Percentiles rank a stretch among this genome's conserved stretches.
phyloP scores from a whole-genome alignment of 2,113 vertebrate species.

The Holacanthus passer region DNA sequence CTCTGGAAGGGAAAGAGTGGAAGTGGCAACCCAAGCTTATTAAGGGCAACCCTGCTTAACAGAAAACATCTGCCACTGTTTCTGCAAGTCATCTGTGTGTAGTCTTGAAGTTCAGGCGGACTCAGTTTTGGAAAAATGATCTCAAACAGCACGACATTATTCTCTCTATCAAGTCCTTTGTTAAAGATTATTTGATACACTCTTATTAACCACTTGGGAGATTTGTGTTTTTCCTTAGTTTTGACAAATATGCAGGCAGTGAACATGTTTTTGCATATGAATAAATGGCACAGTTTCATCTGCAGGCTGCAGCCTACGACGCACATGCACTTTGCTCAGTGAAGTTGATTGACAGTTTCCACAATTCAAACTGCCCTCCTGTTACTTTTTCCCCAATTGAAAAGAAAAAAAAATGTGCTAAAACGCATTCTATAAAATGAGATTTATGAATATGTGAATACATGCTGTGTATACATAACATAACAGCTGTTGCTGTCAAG shows the following conservation, averaged over 20 bases:
- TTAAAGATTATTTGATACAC: background rate
- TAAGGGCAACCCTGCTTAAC: slow-evolving; percentile 57
- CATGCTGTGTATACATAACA: slow-evolving; percentile 46
- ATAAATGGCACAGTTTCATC: background rate
- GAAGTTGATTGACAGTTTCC: slow-evolving; percentile 28
- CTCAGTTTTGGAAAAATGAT: slow-evolving; percentile 3
- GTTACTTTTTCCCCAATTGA: background rate
- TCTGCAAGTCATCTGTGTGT: slow-evolving; percentile 60
- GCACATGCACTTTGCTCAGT: background rate
- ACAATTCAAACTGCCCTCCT: slow-evolving; percentile 16
- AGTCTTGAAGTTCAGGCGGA: slow-evolving; percentile 13
- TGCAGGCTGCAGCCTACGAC: background rate
- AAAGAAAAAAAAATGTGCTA: slow-evolving; percentile 17
- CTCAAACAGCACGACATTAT: background rate
- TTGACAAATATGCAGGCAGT: background rate
- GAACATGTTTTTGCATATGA: background rate
- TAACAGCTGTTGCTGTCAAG: slow-evolving; percentile 74
- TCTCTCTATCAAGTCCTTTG: background rate
- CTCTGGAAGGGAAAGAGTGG: slow-evolving; percentile 67
- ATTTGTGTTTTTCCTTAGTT: background rate
- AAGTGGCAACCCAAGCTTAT: slow-evolving; percentile 73
- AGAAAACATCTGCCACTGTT: slow-evolving; percentile 68
- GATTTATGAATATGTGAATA: slow-evolving; percentile 52
- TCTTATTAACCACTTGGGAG: background rate
- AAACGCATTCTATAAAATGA: slow-evolving; percentile 32